Evolutionary conservation across 2,113 vertebrate species (phyloP).

Genomic region (Myrmecobius fasciatus): DNA sequence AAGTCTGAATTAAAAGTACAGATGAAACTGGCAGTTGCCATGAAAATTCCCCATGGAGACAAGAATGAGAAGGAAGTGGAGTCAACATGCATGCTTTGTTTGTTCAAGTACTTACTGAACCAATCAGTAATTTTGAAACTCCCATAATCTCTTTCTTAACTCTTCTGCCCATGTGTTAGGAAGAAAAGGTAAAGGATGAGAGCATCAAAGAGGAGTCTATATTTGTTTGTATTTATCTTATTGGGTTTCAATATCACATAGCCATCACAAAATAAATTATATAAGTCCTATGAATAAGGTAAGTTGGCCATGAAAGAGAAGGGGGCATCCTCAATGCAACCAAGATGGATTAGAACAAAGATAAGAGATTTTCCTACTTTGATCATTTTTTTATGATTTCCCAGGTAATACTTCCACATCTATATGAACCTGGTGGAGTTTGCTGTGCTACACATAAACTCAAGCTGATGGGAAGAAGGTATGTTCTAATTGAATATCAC

Average conservation of each 20-base stretch:
- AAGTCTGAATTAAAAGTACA: neutral
- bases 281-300: neutral
- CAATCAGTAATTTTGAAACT: neutral
- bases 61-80: too few relatives aligned
- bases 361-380: neutral
- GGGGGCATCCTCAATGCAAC: neutral
- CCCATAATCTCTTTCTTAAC: neutral
- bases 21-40: neutral
- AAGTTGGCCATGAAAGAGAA: neutral
- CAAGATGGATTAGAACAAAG: neutral
- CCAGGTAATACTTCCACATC: neutral
- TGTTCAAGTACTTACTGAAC: neutral
- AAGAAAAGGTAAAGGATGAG: neutral
- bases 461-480: neutral
- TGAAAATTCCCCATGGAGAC: neutral
- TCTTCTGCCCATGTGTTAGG: neutral
- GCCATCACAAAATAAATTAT: neutral
- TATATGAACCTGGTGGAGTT: neutral
- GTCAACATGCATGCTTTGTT: neutral
- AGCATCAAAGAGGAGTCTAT: neutral
- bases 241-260: too few relatives aligned
- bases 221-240: neutral
- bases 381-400: neutral
- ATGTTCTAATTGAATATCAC: neutral
- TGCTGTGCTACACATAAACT: neutral